Evolutionary conservation across 2,888 invertebrate genomes (phyloP).

Genomic region (Leucoma salicis): DNA sequence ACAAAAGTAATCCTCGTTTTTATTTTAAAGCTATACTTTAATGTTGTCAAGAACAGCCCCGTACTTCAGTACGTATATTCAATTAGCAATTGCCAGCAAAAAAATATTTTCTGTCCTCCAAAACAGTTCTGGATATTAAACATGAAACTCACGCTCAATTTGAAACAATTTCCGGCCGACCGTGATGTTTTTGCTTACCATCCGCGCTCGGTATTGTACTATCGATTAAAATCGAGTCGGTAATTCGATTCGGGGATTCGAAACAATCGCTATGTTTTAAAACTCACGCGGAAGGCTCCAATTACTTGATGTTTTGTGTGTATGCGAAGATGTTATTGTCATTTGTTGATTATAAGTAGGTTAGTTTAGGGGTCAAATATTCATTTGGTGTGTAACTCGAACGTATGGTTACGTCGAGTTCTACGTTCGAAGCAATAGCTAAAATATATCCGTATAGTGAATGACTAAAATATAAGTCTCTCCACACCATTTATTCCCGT

Average conservation of each 20-base stretch:
- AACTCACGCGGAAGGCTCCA: constrained; percentile 16
- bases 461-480: too few species aligned
- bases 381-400: too few species aligned
- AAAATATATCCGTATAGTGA: too few species aligned
- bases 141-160: constrained; percentile 34
- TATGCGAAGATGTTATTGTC: too few species aligned
- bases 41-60: neutral
- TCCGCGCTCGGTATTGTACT: constrained; percentile 42
- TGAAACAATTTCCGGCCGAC: constrained; percentile 31
- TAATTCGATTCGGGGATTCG: constrained; percentile 36
- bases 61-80: constrained; percentile 3
- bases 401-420: too few species aligned
- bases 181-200: constrained; percentile 36
- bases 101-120: constrained; percentile 24
- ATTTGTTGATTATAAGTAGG: too few species aligned
- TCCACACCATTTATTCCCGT: too few species aligned
- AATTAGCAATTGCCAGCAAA: constrained; percentile 21
- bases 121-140: constrained; percentile 33
- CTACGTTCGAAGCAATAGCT: too few species aligned
- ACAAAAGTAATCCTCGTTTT: too few species aligned
- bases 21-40: neutral
- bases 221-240: constrained; percentile 41
- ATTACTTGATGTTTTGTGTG: constrained; percentile 11
- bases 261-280: constrained; percentile 36
- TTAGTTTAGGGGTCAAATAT: too few species aligned